These are phyloP conservation scores for Diabrotica balteata DNA, from an alignment of 2,888 invertebrate genomes.

Conservation along the genomic window DNA sequence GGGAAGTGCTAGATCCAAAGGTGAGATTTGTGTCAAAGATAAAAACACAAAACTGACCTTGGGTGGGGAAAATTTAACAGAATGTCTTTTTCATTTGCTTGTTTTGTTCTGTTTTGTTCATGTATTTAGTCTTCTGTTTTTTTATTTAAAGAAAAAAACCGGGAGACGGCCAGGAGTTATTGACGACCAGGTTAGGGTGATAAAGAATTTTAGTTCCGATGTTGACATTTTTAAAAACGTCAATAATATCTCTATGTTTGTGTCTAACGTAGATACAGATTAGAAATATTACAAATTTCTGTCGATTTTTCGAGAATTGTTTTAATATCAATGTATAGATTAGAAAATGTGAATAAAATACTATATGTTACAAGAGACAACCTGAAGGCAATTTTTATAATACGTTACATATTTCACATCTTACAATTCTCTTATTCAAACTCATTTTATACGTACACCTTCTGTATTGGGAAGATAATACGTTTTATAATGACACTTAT, in stretches of 20 bases:
- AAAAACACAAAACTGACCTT: slow-evolving; percentile 61
- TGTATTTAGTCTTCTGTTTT: slow-evolving; percentile 59
- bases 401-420: background rate
- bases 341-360: slow-evolving; percentile 46
- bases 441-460: too few species aligned
- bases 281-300: slow-evolving; percentile 35
- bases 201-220: slow-evolving; percentile 42
- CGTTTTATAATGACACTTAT: too few species aligned
- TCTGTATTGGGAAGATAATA: too few species aligned
- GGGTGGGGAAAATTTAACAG: slow-evolving; percentile 45
- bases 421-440: too few species aligned
- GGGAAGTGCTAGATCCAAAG: slow-evolving; percentile 79
- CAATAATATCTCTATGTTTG: slow-evolving; percentile 55
- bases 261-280: slow-evolving; percentile 54
- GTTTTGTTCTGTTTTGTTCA: slow-evolving; percentile 42
- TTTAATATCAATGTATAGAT: slow-evolving; percentile 47
- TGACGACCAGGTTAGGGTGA: slow-evolving; percentile 71
- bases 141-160: slow-evolving; percentile 70
- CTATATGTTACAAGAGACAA: slow-evolving; percentile 37
- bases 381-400: slow-evolving; percentile 19
- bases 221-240: slow-evolving; percentile 41
- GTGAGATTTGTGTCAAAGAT: slow-evolving; percentile 71
- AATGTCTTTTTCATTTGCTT: slow-evolving; percentile 42
- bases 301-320: slow-evolving; percentile 43
- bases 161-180: slow-evolving; percentile 82